Evolutionary conservation across 2,113 vertebrate species (phyloP).

Genomic region (Zapornia atra): DNA sequence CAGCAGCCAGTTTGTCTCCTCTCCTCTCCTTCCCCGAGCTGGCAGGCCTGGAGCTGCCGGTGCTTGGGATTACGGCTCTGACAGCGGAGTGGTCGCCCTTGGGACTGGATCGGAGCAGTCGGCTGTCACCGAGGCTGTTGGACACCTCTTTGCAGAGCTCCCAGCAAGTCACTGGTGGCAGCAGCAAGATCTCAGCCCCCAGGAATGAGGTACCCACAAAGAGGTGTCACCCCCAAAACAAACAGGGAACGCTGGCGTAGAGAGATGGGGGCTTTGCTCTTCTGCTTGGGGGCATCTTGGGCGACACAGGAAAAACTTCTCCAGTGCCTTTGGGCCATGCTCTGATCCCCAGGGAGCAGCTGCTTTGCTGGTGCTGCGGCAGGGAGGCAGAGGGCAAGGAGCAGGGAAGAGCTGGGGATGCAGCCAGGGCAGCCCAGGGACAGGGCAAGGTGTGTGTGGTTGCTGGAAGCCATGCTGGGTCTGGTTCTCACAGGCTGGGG

Average conservation of each 20-base stretch:
- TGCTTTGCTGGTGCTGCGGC: background rate
- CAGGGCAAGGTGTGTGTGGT: accelerated
- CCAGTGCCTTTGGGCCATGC: background rate
- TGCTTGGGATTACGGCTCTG: background rate
- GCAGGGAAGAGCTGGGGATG: background rate
- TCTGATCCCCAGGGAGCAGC: background rate
- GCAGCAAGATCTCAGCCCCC: background rate
- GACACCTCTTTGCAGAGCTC: background rate
- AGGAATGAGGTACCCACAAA: conserved; percentile 3
- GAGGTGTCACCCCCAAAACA: background rate
- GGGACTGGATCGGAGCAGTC: background rate
- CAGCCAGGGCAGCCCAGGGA: accelerated
- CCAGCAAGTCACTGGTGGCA: background rate
- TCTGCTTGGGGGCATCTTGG: background rate
- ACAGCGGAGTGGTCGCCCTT: background rate
- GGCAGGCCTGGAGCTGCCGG: background rate
- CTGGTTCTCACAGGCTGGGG: background rate
- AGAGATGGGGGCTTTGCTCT: background rate
- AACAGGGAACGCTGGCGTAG: background rate
- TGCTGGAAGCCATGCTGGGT: background rate
- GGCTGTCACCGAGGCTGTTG: accelerated
- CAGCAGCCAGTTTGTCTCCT: background rate
- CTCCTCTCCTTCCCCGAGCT: background rate
- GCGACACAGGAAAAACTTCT: accelerated
- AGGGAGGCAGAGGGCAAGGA: background rate